These are phyloP conservation scores for Chrysopilus asiliformis DNA, from an alignment of 2,888 invertebrate species.

Conservation along the genomic window DNA sequence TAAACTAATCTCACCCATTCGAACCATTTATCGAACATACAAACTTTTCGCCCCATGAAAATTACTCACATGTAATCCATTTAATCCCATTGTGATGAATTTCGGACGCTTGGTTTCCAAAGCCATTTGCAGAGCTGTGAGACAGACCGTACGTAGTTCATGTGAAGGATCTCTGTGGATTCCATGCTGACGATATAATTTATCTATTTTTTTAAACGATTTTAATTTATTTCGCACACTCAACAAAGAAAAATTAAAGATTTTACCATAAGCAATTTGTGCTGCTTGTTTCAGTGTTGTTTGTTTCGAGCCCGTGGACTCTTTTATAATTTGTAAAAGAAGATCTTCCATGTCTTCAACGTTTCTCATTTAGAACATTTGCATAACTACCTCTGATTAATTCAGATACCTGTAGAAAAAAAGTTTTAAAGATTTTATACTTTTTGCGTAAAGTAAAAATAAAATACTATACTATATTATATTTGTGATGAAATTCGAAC, in stretches of 20 bases:
- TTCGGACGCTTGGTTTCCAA: slow-evolving; percentile 79
- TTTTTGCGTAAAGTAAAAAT: too few species aligned
- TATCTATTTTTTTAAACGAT: too few species aligned
- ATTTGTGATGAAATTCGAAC: too few species aligned
- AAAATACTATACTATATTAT: too few species aligned
- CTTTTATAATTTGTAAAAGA: slow-evolving; percentile 69
- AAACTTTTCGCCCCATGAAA: too few species aligned
- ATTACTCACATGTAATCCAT: slow-evolving; percentile 83
- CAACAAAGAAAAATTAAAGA: slow-evolving; percentile 29
- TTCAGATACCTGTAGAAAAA: too few species aligned
- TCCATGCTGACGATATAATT: slow-evolving; percentile 68
- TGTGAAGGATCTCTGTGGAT: slow-evolving; percentile 64
- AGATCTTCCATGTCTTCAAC: slow-evolving; percentile 75
- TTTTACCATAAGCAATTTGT: slow-evolving; percentile 74
- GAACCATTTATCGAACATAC: too few species aligned
- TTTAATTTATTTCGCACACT: too few species aligned
- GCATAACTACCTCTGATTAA: too few species aligned
- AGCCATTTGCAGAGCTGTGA: slow-evolving; percentile 72
- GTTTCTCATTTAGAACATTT: too few species aligned
- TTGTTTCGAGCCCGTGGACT: slow-evolving; percentile 64
- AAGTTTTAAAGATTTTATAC: too few species aligned
- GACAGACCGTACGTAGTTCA: slow-evolving; percentile 71
- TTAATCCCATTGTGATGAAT: slow-evolving; percentile 67
- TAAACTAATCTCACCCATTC: background rate
- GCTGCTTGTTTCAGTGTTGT: slow-evolving; percentile 63